These are phyloP conservation scores for Poecilus cupreus DNA, from an alignment of 2,888 invertebrate species.

Conservation along the genomic window DNA sequence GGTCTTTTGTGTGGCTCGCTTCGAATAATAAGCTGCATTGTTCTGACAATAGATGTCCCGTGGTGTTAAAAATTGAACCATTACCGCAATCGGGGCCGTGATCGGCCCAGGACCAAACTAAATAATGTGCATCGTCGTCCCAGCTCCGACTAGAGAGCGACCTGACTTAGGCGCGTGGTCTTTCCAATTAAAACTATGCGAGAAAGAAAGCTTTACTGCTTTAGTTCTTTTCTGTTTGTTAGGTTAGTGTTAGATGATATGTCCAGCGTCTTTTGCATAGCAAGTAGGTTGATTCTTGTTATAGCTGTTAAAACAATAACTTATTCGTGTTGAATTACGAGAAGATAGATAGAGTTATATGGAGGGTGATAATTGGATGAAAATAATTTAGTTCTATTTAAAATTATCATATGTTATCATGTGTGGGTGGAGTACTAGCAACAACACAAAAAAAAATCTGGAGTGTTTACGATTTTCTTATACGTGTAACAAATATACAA, in stretches of 20 bases:
- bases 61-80: slow-evolving; percentile 73
- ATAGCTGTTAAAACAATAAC: background rate
- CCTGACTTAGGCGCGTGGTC: background rate
- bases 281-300: background rate
- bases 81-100: slow-evolving; percentile 70
- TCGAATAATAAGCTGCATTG: slow-evolving; percentile 70
- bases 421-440: too few species aligned
- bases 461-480: too few species aligned
- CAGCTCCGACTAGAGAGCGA: background rate
- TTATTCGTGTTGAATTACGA: background rate
- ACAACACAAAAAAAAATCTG: too few species aligned
- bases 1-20: slow-evolving; percentile 68
- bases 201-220: background rate
- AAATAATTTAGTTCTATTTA: too few species aligned
- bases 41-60: slow-evolving; percentile 72
- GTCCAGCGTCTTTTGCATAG: slow-evolving; percentile 23
- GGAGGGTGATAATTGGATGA: background rate
- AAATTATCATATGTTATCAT: too few species aligned
- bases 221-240: background rate
- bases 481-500: too few species aligned
- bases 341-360: background rate
- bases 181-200: slow-evolving; percentile 32
- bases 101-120: slow-evolving; percentile 40
- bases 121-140: slow-evolving; percentile 37
- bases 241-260: background rate